Conservation (phyloP, 2,113 vertebrate species). For the Egretta garzetta region DNA sequence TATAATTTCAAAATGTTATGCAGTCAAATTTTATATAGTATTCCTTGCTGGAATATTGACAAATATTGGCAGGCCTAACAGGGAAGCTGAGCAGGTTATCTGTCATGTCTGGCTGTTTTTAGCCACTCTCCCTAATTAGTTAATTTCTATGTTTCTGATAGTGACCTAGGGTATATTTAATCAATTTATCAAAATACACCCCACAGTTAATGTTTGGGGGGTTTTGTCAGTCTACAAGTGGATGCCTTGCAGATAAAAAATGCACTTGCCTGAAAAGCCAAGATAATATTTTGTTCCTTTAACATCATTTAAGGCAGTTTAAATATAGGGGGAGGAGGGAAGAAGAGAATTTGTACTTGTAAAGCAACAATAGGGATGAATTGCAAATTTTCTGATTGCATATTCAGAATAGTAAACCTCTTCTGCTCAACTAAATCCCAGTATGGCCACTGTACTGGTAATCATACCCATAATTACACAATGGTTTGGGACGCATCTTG, state of each 20-base stretch:
- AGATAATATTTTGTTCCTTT: neutral
- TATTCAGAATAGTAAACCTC: neutral
- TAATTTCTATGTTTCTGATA: neutral
- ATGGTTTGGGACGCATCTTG: neutral
- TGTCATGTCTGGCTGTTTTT: neutral
- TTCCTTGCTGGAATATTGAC: neutral
- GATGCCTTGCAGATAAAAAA: neutral
- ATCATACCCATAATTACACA: neutral
- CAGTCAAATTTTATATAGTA: neutral
- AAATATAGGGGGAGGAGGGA: neutral
- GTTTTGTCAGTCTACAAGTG: neutral
- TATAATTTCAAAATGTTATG: neutral
- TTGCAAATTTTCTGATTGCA: neutral
- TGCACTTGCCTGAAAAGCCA: neutral
- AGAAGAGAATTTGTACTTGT: neutral
- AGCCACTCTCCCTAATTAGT: neutral
- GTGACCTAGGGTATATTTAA: neutral
- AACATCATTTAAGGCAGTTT: neutral
- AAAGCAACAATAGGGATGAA: neutral
- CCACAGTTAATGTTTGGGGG: neutral
- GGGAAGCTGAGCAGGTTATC: neutral
- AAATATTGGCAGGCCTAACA: neutral
- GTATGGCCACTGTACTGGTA: neutral
- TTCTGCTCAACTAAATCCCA: neutral
- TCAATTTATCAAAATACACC: neutral